A percentile compares a stretch with the other conserved stretches of the same genome.
These are phyloP conservation scores for Agapetus fuscipes DNA, from an alignment of 2,888 invertebrate genomes.

Conservation along the genomic window DNA sequence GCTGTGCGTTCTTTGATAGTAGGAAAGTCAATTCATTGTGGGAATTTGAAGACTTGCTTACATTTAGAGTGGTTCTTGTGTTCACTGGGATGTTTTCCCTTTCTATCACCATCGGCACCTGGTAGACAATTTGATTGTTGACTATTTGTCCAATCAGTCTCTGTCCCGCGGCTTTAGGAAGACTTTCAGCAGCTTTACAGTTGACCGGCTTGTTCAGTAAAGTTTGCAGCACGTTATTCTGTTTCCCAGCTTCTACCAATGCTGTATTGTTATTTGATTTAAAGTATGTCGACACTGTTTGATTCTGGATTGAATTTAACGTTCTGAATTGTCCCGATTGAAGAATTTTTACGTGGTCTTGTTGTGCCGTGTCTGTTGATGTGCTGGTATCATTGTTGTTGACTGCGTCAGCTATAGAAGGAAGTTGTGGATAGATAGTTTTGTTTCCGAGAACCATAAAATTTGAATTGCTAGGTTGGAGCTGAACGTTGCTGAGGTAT, in stretches of 20 bases:
- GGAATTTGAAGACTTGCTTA: conserved; percentile 13
- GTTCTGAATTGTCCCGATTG: conserved; percentile 13
- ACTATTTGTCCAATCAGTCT: conserved; percentile 9
- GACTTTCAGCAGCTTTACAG: conserved; percentile 6
- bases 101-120: conserved; percentile 37
- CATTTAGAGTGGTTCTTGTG: conserved; percentile 10
- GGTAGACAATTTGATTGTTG: conserved; percentile 37
- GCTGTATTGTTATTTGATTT: conserved; percentile 16
- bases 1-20: conserved; percentile 8
- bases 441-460: conserved; percentile 31
- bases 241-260: conserved; percentile 9
- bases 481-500: conserved; percentile 39
- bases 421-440: conserved; percentile 1
- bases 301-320: conserved; percentile 16
- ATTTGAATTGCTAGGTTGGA: conserved; percentile 30
- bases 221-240: conserved; percentile 16
- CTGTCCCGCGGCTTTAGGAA: conserved; percentile 4
- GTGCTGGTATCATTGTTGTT: conserved; percentile 1
- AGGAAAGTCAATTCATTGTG: conserved; percentile 18
- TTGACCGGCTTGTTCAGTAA: conserved; percentile 16
- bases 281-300: conserved; percentile 16
- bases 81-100: conserved; percentile 22
- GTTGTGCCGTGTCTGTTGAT: not conserved
- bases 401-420: not conserved
- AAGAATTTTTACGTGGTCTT: too few species aligned